Evolutionary conservation across 2,888 invertebrate genomes (phyloP).

Genomic region (Strigamia maritima): DNA sequence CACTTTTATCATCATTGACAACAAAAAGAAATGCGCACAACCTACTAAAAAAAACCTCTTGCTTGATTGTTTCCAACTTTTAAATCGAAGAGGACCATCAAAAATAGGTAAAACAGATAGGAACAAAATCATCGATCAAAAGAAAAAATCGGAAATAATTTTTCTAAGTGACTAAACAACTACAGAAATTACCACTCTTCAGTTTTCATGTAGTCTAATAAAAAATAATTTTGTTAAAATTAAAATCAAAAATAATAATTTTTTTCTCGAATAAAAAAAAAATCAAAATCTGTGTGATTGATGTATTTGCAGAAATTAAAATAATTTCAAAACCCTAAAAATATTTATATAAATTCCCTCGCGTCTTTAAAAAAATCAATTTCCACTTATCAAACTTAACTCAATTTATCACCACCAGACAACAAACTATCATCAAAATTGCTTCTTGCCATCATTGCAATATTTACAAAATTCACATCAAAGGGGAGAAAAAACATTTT

Average conservation of each 20-base stretch:
- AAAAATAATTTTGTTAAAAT: neutral
- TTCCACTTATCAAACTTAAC: neutral
- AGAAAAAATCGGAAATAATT: neutral
- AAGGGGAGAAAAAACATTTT: neutral
- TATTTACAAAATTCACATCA: neutral
- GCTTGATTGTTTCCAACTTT: constrained; percentile 11
- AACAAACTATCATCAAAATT: neutral
- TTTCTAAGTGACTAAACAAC: neutral
- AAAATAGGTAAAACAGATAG: neutral
- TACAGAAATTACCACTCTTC: neutral
- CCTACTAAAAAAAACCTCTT: neutral
- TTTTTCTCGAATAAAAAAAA: no score
- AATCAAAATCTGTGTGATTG: no score
- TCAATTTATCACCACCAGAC: neutral
- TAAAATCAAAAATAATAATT: neutral
- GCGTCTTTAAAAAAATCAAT: neutral
- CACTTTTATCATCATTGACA: constrained; percentile 23
- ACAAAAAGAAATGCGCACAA: constrained; percentile 14
- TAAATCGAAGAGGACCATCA: neutral
- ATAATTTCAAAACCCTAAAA: no score
- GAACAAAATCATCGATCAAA: neutral
- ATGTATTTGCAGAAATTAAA: no score
- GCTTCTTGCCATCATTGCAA: neutral
- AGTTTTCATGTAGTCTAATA: neutral
- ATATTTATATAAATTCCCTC: no score